Evolutionary conservation across 2,888 invertebrate species (phyloP).

Genomic region (Scrobipalpa atriplicella): DNA sequence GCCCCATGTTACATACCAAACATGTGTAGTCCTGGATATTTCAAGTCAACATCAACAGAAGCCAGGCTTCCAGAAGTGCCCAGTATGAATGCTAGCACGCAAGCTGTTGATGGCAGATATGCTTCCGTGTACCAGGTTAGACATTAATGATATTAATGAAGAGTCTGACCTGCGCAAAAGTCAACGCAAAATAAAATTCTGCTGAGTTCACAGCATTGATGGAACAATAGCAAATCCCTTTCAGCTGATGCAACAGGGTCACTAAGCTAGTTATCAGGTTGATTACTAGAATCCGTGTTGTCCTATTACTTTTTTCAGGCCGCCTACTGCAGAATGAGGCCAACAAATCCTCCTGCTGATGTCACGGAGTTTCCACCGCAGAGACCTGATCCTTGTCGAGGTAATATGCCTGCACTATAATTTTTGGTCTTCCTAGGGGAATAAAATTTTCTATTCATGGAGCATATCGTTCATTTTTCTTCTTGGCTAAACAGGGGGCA

Average conservation of each 20-base stretch:
- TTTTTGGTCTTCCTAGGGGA: no score
- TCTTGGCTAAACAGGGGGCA: slow-evolving; percentile 29
- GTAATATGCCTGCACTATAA: background rate
- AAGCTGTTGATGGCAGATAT: slow-evolving; percentile 64
- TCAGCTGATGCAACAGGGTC: no score
- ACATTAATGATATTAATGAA: no score
- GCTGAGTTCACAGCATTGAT: no score
- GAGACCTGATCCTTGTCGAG: slow-evolving; percentile 36
- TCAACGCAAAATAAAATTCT: no score
- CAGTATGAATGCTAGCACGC: slow-evolving; percentile 46
- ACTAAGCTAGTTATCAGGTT: no score
- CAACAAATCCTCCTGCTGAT: slow-evolving; percentile 60
- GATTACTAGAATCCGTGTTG: no score
- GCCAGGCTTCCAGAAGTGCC: background rate
- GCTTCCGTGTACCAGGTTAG: slow-evolving; percentile 63
- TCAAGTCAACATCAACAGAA: slow-evolving; percentile 18
- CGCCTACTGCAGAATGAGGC: slow-evolving; percentile 58
- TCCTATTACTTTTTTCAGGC: slow-evolving; percentile 44
- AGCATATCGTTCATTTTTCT: background rate
- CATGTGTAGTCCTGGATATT: background rate
- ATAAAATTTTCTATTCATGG: background rate
- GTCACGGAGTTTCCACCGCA: slow-evolving; percentile 71
- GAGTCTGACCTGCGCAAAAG: no score
- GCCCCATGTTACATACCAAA: background rate
- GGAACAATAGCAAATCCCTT: no score